Evolutionary conservation across 2,113 vertebrate species (phyloP).

Genomic region (Hemibagrus wyckioides): DNA sequence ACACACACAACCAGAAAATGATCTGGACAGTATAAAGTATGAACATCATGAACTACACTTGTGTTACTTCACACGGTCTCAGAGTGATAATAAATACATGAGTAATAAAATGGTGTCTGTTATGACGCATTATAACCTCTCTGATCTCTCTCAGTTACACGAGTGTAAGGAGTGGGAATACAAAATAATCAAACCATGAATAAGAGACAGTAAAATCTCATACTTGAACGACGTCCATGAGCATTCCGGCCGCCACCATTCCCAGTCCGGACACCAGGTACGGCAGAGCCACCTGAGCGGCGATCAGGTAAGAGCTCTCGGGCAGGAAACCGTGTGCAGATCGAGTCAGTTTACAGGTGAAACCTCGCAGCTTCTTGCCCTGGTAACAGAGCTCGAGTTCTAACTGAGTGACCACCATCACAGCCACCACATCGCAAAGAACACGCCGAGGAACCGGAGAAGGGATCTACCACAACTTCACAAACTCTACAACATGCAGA

Average conservation of each 20-base stretch:
- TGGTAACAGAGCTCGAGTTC: slow-evolving; percentile 85
- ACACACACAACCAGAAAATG: background rate
- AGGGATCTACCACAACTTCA: background rate
- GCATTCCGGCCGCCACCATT: slow-evolving; percentile 83
- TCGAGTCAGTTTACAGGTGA: slow-evolving; percentile 85
- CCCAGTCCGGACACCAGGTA: slow-evolving; percentile 84
- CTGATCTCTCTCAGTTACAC: background rate
- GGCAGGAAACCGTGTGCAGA: slow-evolving; percentile 80
- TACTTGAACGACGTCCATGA: slow-evolving; percentile 90
- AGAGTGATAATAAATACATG: background rate
- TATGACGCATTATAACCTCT: background rate
- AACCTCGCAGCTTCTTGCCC: slow-evolving; percentile 83
- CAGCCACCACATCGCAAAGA: slow-evolving; percentile 52
- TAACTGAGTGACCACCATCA: slow-evolving; percentile 87
- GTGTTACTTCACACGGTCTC: background rate
- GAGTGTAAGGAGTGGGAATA: background rate
- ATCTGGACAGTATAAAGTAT: background rate
- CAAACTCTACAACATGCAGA: background rate
- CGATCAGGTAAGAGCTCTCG: slow-evolving; percentile 80
- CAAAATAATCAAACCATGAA: background rate
- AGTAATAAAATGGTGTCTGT: background rate
- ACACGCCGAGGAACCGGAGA: background rate
- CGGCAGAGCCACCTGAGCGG: slow-evolving; percentile 79
- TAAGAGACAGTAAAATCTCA: slow-evolving; percentile 39
- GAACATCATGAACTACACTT: no score